phyloP scores from a whole-genome alignment of 2,888 invertebrate genomes.

The Podotricha telesiphe region DNA sequence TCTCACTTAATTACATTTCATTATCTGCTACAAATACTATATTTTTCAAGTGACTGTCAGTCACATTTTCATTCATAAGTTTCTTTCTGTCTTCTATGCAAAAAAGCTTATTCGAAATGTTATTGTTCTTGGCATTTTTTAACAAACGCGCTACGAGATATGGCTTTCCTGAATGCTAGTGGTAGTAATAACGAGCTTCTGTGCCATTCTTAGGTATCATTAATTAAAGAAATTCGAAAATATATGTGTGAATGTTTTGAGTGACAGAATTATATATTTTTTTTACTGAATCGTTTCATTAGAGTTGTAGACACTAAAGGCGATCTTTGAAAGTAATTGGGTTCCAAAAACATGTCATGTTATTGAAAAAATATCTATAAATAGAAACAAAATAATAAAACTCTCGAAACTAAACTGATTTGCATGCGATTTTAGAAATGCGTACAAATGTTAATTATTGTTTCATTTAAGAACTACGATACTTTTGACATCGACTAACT shows the following conservation, averaged over 20 bases:
- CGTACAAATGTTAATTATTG: too few relatives aligned
- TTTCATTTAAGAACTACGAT: neutral
- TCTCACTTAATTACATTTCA: neutral
- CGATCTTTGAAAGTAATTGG: too few relatives aligned
- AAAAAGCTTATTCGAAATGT: constrained; percentile 8
- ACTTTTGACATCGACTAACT: neutral
- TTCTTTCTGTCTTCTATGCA: neutral
- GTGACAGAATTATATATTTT: too few relatives aligned
- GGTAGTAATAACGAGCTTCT: neutral
- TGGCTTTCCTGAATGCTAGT: constrained; percentile 8
- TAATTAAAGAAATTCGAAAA: constrained; percentile 6
- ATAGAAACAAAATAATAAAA: too few relatives aligned
- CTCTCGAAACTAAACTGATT: too few relatives aligned
- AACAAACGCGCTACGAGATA: neutral
- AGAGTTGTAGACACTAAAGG: too few relatives aligned
- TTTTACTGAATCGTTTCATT: too few relatives aligned
- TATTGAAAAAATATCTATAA: too few relatives aligned
- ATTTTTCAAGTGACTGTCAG: neutral
- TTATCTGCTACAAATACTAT: neutral
- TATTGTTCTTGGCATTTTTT: constrained; percentile 12
- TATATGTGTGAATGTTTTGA: neutral
- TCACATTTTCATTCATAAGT: neutral
- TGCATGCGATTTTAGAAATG: too few relatives aligned
- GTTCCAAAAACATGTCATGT: too few relatives aligned
- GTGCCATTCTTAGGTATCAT: neutral